Evolutionary conservation across 2,888 invertebrate species (phyloP).

Genomic region (Hyles lineata): DNA sequence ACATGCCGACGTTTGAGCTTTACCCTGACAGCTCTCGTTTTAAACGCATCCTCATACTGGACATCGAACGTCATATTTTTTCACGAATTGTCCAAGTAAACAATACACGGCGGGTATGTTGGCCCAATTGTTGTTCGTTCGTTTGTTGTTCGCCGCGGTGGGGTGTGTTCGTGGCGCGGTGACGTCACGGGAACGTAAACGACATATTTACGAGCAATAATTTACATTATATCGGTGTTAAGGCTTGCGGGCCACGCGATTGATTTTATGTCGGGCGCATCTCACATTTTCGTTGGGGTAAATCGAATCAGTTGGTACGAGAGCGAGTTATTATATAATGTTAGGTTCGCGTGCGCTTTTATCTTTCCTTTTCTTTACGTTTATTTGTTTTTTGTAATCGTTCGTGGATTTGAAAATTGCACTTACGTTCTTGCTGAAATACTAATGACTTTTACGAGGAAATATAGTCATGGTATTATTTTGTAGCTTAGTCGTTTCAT

Average conservation of each 20-base stretch:
- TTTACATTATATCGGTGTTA: slow-evolving; percentile 83
- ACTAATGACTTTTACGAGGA: slow-evolving; percentile 22
- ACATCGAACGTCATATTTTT: slow-evolving; percentile 44
- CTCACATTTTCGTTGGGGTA: slow-evolving; percentile 79
- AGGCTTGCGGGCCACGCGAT: slow-evolving; percentile 82
- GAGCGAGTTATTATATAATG: slow-evolving; percentile 79
- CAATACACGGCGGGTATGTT: slow-evolving; percentile 52
- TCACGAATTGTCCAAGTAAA: slow-evolving; percentile 26
- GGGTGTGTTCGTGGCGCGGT: slow-evolving; percentile 42
- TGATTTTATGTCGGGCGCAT: slow-evolving; percentile 82
- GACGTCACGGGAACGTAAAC: slow-evolving; percentile 83
- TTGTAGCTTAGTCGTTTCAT: not conserved
- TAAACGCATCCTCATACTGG: slow-evolving; percentile 70
- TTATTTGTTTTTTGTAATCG: slow-evolving; percentile 44
- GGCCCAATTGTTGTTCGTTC: slow-evolving; percentile 48
- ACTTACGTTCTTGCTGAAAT: slow-evolving; percentile 40
- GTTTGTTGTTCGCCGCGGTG: not conserved
- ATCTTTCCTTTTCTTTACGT: slow-evolving; percentile 58
- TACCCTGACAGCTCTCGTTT: slow-evolving; percentile 83
- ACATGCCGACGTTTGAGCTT: slow-evolving; percentile 70
- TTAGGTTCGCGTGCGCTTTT: slow-evolving; percentile 75
- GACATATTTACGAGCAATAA: slow-evolving; percentile 84
- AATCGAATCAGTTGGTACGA: slow-evolving; percentile 81
- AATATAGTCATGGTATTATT: not conserved
- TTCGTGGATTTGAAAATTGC: slow-evolving; percentile 32